Base-by-base conservation (phyloP, 2,888 invertebrate species). In the Rhaphigaster nebulosa region DNA sequence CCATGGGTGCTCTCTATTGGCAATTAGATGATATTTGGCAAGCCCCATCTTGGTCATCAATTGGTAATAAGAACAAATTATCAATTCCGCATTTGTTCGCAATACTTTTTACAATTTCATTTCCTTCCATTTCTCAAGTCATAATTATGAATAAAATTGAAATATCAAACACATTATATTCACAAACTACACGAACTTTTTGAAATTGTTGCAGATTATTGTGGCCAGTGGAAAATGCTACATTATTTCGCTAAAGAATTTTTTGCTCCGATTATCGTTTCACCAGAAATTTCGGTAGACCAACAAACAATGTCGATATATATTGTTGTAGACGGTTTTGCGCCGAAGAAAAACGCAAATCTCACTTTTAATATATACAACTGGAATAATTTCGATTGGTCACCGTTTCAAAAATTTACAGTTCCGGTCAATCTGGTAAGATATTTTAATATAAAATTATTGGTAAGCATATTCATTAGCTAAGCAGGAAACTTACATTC, bases 1-100 rank as follows among this genome's bases (percentile, higher is more conserved):
- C 99, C 0, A 99, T 99, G 98, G 99, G 99, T 0, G 98, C 99
- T 0, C 94, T 99, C 90, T 99, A 98, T 94, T 99, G 99, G 99
- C 99, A 99, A 94, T 94, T 99, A 23, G 99, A 99, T 93, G 99
- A 99, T 93, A 97, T 99, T 56, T 99, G 99, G 99, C 97, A 98
- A 93, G 99, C 98, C 0, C 98, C 99, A 0, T 97, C 98, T 0
- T 99, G 99, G 99, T 96, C 98, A 10, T 96, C 98, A 52, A 97
- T 99, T 92, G 98, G 97, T 95, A 93, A 88, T n/a, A 5, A 38
- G 4, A 34, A 34, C 0, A n/a, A 65, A 65, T 60, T 60, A 60
- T 60, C 12, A 1, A 26, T 26, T 26, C 23, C 4, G 12, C n/a
- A n/a, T n/a, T n/a, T 26, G 23, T 26, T 8, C 8, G 10, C 6